Evolutionary conservation across 1,140 invertebrate species (phyloP), one percentile per base, ranked within the genome.

Genomic region (Ylistrum balloti): DNA sequence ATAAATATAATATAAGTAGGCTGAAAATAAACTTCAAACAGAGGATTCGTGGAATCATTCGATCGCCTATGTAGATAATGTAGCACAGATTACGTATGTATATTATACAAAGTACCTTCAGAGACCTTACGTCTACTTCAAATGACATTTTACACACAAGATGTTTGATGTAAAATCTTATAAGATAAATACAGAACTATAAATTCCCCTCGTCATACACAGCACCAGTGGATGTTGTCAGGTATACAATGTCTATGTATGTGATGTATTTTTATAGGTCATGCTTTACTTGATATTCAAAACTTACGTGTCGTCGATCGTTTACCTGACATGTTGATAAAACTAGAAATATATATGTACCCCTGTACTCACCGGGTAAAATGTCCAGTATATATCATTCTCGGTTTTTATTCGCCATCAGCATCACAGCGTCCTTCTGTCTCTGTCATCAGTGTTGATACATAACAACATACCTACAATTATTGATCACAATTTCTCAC

Each of bases 401-500:
- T 17, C 56, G 28, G 28, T 17, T 74, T 38, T 38, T 13, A 74
- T 74, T 74, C 5, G 28, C n/a, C 1, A 22, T 28, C 56, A n/a
- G 56, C 56, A 74, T 74, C 56, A 74, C 56, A 74, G 35, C 35
- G 56, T 28, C 22, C 0, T 74, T 17, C 56, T 17, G 56, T 74
- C 56, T 74, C 56, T 74, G 56, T 74, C n/a, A 1, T 28, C 5
- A 74, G 22, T 28, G 56, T 74, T 28, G 22, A n/a, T 74, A 74
- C 56, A 74, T 74, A 74, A 74, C 56, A 28, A 13, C 41, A 38
- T 2, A 7, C 45, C 9, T 20, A 74, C 56, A 74, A 28, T 74
- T 74, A 74, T 74, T n/a, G 56, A 74, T 74, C n/a, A 74, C 22
- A 28, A 74, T 28, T 74, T 74, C 56, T 74, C 56, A 74, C 56